phyloP scores from a whole-genome alignment of 2,888 invertebrate species.

The Lepidonotus clava region DNA sequence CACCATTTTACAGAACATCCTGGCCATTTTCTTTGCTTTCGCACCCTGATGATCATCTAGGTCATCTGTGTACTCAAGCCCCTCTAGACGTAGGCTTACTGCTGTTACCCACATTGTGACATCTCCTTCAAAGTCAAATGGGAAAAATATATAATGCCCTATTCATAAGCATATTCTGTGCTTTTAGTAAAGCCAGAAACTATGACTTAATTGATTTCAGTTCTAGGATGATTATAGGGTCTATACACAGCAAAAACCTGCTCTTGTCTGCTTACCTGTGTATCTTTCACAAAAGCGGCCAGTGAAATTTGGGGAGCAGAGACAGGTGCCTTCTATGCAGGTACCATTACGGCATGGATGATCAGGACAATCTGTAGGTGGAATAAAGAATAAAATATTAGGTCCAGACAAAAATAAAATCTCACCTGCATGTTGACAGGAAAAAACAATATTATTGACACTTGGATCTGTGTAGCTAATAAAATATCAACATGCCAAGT shows the following conservation, averaged over 20 bases:
- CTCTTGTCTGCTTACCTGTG: background rate
- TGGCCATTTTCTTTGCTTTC: background rate
- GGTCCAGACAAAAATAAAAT: background rate
- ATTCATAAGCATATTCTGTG: background rate
- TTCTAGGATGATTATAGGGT: background rate
- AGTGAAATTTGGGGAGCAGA: background rate
- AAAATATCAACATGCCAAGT: too few species aligned
- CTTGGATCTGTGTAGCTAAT: too few species aligned
- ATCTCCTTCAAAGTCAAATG: background rate
- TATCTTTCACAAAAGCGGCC: constrained; percentile 7
- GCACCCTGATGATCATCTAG: background rate
- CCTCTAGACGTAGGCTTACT: background rate
- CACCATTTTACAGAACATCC: background rate
- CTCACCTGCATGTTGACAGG: background rate
- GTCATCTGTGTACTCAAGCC: background rate
- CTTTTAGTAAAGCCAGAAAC: background rate
- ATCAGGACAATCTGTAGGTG: background rate
- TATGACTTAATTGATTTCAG: background rate
- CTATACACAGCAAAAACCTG: too few species aligned
- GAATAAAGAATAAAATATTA: background rate
- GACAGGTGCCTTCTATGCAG: background rate
- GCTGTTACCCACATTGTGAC: background rate
- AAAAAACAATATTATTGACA: background rate
- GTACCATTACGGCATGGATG: background rate
- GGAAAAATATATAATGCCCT: background rate